Percentiles rank a stretch among this genome's conserved stretches.
These are phyloP conservation scores for Chiridota heheva DNA, from an alignment of 35 echinoderm and acorn worm species.

Conservation along the genomic window DNA sequence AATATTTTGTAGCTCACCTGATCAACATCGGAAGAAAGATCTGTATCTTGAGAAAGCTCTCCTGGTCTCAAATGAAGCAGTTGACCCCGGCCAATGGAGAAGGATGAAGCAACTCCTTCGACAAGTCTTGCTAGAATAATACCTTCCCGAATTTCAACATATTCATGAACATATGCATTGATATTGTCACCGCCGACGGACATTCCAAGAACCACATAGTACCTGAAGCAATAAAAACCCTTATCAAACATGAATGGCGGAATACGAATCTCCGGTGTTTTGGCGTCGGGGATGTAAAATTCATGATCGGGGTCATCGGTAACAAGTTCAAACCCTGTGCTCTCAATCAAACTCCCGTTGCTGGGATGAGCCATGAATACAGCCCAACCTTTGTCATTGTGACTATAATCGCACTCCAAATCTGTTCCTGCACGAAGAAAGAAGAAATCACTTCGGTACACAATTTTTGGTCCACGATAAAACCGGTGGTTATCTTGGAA, in stretches of 20 bases:
- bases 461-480: constrained; percentile 22
- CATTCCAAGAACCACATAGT: constrained; percentile 23
- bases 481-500: constrained; percentile 26
- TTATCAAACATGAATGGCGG: constrained; percentile 5
- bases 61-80: neutral
- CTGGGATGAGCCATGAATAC: neutral
- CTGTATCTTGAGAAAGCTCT: constrained; percentile 16
- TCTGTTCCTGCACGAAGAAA: constrained; percentile 26
- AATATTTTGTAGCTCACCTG: neutral
- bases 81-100: constrained; percentile 14
- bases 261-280: constrained; percentile 17
- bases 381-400: constrained; percentile 33
- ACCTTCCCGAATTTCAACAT: constrained; percentile 23
- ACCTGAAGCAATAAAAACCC: constrained; percentile 32
- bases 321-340: constrained; percentile 16
- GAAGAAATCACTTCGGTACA: neutral
- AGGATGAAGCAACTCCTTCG: neutral
- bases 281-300: constrained; percentile 17
- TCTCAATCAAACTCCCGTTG: neutral
- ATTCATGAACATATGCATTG: constrained; percentile 36
- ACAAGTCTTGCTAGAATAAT: neutral
- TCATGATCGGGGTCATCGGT: neutral
- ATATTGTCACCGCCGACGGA: neutral
- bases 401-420: constrained; percentile 10
- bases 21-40: neutral